Conservation (phyloP, 2,797 vertebrate species). For the Anas bahamensis region DNA sequence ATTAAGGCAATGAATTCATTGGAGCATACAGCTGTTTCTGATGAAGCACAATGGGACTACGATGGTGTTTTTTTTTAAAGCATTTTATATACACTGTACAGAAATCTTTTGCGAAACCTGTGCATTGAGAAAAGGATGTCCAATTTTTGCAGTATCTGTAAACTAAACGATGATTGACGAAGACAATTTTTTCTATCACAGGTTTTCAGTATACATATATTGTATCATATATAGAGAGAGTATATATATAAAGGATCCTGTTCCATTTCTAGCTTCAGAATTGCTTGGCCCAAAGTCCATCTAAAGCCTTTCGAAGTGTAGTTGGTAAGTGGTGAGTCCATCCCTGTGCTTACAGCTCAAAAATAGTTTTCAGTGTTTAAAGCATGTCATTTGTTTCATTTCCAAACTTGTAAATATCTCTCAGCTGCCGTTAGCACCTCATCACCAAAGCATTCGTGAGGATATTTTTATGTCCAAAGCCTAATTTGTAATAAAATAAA, state of each 20-base stretch:
- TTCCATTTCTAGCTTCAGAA: constrained; percentile 70
- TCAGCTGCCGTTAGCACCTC: not conserved
- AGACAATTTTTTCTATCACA: constrained; percentile 73
- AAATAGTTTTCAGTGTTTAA: constrained; percentile 25
- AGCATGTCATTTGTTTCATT: constrained; percentile 39
- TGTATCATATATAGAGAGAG: constrained; percentile 59
- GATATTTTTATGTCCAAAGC: constrained; percentile 61
- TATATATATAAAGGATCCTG: constrained; percentile 56
- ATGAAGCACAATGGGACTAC: constrained; percentile 81
- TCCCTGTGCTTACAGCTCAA: constrained; percentile 69
- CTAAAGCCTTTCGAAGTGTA: constrained; percentile 57
- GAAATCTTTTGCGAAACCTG: constrained; percentile 81
- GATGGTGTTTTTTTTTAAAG: constrained; percentile 44
- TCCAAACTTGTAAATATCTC: constrained; percentile 55
- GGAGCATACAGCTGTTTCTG: constrained; percentile 75
- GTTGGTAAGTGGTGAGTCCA: constrained; percentile 63
- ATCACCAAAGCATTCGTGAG: constrained; percentile 48
- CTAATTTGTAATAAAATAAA: constrained; percentile 48
- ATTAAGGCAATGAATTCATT: constrained; percentile 66
- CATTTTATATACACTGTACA: constrained; percentile 84
- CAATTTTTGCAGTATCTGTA: constrained; percentile 75
- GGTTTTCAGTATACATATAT: constrained; percentile 74
- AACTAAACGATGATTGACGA: constrained; percentile 56
- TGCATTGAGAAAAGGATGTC: constrained; percentile 76
- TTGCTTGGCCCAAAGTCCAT: constrained; percentile 62